Evolutionary conservation across 2,113 vertebrate species (phyloP), one percentile per base, ranked within the genome.

Genomic region (Pampusana beccarii): DNA sequence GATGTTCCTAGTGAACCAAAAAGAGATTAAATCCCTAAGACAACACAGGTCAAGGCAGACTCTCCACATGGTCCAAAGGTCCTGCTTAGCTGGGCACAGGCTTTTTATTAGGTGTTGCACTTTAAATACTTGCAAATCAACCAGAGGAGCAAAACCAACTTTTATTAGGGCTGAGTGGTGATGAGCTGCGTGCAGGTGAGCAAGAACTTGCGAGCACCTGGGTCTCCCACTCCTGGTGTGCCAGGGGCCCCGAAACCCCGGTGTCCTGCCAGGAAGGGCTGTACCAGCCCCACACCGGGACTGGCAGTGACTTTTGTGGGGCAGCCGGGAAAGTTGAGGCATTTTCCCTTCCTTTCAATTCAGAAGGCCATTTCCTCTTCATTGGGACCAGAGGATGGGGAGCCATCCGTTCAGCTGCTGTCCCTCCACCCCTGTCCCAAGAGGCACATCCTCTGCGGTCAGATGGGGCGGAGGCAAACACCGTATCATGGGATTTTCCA

Each of bases 1-100:
- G 82, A 51, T 56, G 69, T 91, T 97, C 82, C 71, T 56, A 57
- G 75, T 91, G 93, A 97, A 97, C 87, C 48, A 81, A 82, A 84
- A 86, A 90, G 77, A 95, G 73, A 96, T 74, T 29, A 93, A 96
- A 93, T 93, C 74, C 87, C 96, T 96, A 82, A 88, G 84, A 93
- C 38, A 97, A 80, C 71, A 74, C 5, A 29, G 53, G 69, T 46
- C 20, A 2, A 96, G 86, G 66, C 78, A 79, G 62, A 53, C 34
- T 69, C 21, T 85, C 78, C 40, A n/a, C 38, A 25, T 75, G 66
- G 36, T 72, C 57, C 81, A 50, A 86, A 72, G 31, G n/a, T 85
- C n/a, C 69, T 92, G 44, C 95, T 93, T 97, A 95, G 86, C 85
- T 95, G 84, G 74, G 70, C 60, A 40, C 38, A 48, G 80, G 74